Evolutionary conservation across 1,140 invertebrate species (phyloP), one percentile per base, ranked within the genome.

Genomic region (Aphidius ervi): DNA sequence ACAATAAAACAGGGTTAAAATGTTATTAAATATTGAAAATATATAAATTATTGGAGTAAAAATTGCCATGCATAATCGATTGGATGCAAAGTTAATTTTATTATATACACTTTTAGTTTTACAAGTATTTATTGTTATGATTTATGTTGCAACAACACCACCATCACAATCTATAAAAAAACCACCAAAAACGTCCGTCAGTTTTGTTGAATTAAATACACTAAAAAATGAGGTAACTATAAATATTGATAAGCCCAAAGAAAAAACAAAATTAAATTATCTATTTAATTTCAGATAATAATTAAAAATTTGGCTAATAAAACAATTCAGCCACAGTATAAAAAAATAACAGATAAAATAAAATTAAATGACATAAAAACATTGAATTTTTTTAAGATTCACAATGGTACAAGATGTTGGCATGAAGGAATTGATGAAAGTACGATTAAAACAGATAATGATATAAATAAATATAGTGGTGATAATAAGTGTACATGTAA

Each of bases 321-420:
- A 23, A 73, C 66, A 43, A 57, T 69, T 8, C 62, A 62, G 46
- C 62, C 67, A 8, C 75, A 64, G 50, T 77, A 77, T 64, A 75
- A 76, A 62, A 81, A 72, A 54, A 68, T 73, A 49, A 67, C 63
- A 1, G 69, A 72, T 48, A 73, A 74, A 43, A 63, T 81, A 46
- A 65, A 59, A 42, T 63, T 83, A 6, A 76, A 77, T 48, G 75
- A 75, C 43, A 58, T 67, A 9, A 76, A 69, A 59, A 81, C 78
- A 5, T 68, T 68, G 20, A 68, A 73, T 23, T 62, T 78, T 56
- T 83, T 82, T 57, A 72, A 75, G 5, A 67, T 73, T 46, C 81
- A 82, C 68, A 82, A 82, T 53, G 72, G 79, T 2, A 86, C 82
- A 56, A 68, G 81, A 59, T 86, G 84, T 66, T 84, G 80, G 67